These are phyloP conservation scores for Anhinga anhinga DNA, from an alignment of 2,113 vertebrate genomes.

Conservation along the genomic window DNA sequence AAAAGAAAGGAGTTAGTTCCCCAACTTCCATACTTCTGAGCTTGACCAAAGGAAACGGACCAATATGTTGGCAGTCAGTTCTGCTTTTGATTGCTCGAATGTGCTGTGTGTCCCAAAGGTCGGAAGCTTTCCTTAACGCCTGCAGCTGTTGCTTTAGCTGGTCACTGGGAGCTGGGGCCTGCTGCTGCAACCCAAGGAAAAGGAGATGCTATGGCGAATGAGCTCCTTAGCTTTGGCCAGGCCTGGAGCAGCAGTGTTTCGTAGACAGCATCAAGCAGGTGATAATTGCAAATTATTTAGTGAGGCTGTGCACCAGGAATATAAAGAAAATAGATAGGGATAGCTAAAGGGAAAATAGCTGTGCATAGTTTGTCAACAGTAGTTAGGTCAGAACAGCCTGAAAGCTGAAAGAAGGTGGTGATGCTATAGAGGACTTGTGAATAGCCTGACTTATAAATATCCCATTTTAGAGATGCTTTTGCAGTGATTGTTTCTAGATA, in stretches of 20 bases:
- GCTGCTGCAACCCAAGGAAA: neutral
- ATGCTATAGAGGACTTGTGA: neutral
- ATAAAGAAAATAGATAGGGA: neutral
- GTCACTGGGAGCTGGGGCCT: neutral
- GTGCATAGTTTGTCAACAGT: neutral
- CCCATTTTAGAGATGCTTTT: neutral
- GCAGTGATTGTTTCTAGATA: neutral
- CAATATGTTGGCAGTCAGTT: neutral
- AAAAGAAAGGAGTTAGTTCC: too few relatives aligned
- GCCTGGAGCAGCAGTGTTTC: neutral
- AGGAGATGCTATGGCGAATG: neutral
- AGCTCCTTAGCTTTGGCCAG: neutral
- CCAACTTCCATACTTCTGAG: neutral
- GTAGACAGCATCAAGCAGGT: neutral
- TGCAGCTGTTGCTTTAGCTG: neutral
- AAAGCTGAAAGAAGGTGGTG: neutral
- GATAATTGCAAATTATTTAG: neutral
- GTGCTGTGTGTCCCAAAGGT: neutral
- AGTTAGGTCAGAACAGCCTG: neutral
- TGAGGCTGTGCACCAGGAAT: neutral
- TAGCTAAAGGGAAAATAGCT: neutral
- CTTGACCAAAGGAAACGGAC: neutral
- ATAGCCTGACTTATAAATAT: neutral
- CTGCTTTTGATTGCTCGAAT: neutral
- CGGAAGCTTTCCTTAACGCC: accelerated